phyloP scores from a whole-genome alignment of 2,113 vertebrate species.

The Erythrolamprus reginae region DNA sequence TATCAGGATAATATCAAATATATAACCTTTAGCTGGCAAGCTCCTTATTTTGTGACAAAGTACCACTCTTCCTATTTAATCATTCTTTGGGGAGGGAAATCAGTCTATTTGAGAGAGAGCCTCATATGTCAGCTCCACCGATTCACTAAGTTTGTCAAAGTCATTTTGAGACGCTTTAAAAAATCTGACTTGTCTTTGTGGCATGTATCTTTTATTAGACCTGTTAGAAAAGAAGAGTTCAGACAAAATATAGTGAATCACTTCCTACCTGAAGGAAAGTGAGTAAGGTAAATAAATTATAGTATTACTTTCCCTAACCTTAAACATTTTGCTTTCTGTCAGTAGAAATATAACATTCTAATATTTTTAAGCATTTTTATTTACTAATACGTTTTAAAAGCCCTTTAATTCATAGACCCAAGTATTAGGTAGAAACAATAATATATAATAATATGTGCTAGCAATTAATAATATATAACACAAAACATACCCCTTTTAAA shows the following conservation, averaged over 20 bases:
- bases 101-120: slow-evolving; percentile 20
- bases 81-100: not conserved
- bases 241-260: not conserved
- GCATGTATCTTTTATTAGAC: slow-evolving; percentile 5
- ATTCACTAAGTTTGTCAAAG: slow-evolving; percentile 20
- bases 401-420: not conserved
- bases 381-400: not conserved
- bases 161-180: not conserved
- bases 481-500: not conserved
- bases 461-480: not conserved
- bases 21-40: slow-evolving; percentile 26
- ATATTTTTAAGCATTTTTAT: not conserved
- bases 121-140: slow-evolving; percentile 2
- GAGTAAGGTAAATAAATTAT: not conserved
- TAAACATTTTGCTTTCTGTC: not conserved
- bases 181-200: not conserved
- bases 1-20: slow-evolving; percentile 10
- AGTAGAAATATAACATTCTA: not conserved
- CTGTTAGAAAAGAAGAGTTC: not conserved
- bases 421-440: not conserved
- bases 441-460: slow-evolving; percentile 7
- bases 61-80: slow-evolving; percentile 21
- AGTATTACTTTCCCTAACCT: slow-evolving; percentile 9
- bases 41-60: not conserved
- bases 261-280: not conserved